A percentile compares a stretch with the other conserved stretches of the same genome.
phyloP scores from a whole-genome alignment of 2,797 vertebrate species.

The Nyctibius grandis region DNA sequence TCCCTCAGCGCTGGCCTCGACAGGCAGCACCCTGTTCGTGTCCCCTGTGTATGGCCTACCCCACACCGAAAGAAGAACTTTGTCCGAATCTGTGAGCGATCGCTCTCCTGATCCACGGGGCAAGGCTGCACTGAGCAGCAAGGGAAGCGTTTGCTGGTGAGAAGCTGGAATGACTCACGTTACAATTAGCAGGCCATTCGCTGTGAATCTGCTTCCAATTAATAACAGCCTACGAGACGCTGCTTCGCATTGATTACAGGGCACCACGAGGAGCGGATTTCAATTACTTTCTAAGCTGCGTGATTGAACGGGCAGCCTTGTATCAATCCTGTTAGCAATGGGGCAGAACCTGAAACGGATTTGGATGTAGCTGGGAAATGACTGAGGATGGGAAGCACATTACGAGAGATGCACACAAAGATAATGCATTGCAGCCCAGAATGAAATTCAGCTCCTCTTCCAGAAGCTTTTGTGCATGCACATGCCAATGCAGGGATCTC shows the following conservation, averaged over 20 bases:
- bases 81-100: fast-evolving
- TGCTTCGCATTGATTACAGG: neutral
- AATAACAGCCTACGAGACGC: neutral
- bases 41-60: neutral
- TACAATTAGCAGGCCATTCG: neutral
- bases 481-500: neutral
- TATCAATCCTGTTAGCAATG: neutral
- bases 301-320: neutral
- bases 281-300: neutral
- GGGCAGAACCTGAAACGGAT: neutral
- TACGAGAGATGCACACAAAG: neutral
- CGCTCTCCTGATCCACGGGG: neutral
- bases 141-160: neutral
- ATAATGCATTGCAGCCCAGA: neutral
- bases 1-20: neutral
- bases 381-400: neutral
- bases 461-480: neutral
- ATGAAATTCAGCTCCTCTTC: neutral
- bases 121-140: neutral
- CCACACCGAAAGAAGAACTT: neutral
- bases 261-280: neutral
- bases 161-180: neutral
- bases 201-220: neutral
- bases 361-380: neutral
- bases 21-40: fast-evolving